Evolutionary conservation across 1,140 invertebrate species (phyloP), one percentile per base, ranked within the genome.

Genomic region (Zaprionus vittiger): DNA sequence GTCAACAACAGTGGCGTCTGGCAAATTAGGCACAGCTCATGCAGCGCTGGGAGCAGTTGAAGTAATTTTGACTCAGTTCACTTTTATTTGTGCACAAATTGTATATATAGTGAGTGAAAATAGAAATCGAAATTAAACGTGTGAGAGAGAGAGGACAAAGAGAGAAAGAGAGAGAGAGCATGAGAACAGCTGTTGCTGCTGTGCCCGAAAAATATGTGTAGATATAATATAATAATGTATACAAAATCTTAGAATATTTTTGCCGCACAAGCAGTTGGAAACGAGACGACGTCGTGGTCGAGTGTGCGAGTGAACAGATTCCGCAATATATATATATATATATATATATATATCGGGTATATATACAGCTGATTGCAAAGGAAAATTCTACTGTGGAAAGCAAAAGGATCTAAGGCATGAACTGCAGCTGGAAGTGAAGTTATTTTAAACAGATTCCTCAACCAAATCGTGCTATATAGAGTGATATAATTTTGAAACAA

Each of bases 401-500:
- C 15, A 7, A 26, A 59, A 28, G 26, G 26, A 31, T 56, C 11
- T 1, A 5, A 15, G 20, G 2, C 17, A 17, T n/a, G 7, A 44
- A 59, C n/a, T 66, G 37, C 64, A 57, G 26, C 3, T n/a, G 26
- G 57, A 67, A 59, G 26, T 52, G 20, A 52, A 52, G 9, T 5
- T 0, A 5, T 4, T 22, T 1, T 1, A 49, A 49, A 7, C 47
- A 14, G 14, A 12, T 4, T 9, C 11, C 4, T 22, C 11, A 47
- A 2, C 47, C 3, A 11, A 52, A 24, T 52, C 20, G 47, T 52
- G 47, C 47, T 52, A 15, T 9, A 85, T 12, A 85, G 85, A 66
- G 79, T 89, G 81, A 89, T 89, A 87, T 87, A 89, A 87, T 90
- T 89, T 52, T 26, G 65, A 72, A 64, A 74, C 65, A 61, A 55